Conservation (phyloP, 2,888 invertebrate genomes). For the Drosophila heteroneura region DNA sequence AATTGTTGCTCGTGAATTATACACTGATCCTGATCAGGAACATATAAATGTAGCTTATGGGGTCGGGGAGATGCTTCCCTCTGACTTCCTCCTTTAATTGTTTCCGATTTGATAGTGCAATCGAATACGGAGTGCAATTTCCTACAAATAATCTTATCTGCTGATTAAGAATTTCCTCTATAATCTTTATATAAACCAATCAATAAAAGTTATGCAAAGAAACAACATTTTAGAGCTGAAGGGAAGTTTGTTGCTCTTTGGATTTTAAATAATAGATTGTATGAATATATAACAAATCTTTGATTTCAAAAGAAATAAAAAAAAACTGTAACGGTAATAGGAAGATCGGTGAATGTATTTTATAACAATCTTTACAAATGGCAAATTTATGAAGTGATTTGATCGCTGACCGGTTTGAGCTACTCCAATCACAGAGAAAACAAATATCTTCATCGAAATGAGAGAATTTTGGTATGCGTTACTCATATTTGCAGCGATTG, state of each 20-base stretch:
- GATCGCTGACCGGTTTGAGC: neutral
- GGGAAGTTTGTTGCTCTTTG: neutral
- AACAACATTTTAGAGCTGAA: neutral
- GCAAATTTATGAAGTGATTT: neutral
- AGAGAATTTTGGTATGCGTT: neutral
- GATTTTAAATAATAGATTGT: neutral
- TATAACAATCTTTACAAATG: neutral
- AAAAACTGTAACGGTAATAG: neutral
- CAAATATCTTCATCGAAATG: neutral
- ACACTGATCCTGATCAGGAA: no score
- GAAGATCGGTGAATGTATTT: neutral
- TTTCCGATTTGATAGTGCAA: neutral
- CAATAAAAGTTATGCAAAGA: neutral
- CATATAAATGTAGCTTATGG: no score
- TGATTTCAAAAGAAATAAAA: neutral
- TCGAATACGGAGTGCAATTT: neutral
- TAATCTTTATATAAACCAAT: neutral
- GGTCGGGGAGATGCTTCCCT: no score
- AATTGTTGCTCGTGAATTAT: no score
- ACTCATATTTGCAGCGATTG: neutral
- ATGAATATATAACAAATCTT: neutral
- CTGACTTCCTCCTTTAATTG: no score
- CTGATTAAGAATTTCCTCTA: neutral
- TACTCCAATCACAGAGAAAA: neutral
- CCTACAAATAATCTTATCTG: neutral